Conservation (phyloP, 2,888 invertebrate genomes). For the Rutpela maculata region DNA sequence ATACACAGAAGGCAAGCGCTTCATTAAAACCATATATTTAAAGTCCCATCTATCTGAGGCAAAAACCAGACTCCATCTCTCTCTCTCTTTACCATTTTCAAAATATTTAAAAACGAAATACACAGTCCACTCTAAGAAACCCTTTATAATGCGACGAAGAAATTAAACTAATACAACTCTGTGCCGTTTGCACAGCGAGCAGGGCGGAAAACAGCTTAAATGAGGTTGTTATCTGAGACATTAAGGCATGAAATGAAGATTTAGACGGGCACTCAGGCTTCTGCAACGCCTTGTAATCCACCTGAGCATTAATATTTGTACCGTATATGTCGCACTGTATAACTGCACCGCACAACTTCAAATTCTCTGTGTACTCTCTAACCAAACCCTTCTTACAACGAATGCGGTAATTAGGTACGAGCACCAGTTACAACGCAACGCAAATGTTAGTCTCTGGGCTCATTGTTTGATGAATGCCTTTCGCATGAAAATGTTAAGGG, state of each 20-base stretch:
- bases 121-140: too few relatives aligned
- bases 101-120: too few relatives aligned
- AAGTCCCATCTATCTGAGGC: too few relatives aligned
- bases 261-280: constrained; percentile 55
- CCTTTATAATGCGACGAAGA: not conserved
- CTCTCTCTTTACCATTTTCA: too few relatives aligned
- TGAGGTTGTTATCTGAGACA: constrained; percentile 55
- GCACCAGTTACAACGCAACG: constrained; percentile 28
- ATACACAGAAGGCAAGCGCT: too few relatives aligned
- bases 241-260: constrained; percentile 61
- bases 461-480: constrained; percentile 22
- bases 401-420: constrained; percentile 26
- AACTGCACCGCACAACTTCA: constrained; percentile 29
- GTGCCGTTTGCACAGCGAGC: not conserved
- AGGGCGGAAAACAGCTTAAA: constrained; percentile 18
- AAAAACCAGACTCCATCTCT: too few relatives aligned
- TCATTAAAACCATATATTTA: too few relatives aligned
- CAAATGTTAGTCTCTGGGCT: constrained; percentile 31
- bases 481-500: constrained; percentile 5
- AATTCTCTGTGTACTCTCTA: constrained; percentile 25
- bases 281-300: constrained; percentile 60
- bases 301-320: constrained; percentile 59
- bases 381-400: not conserved
- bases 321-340: constrained; percentile 45
- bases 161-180: constrained; percentile 8